phyloP scores from a whole-genome alignment of 2,113 vertebrate species.

The Fukomys damarensis region DNA sequence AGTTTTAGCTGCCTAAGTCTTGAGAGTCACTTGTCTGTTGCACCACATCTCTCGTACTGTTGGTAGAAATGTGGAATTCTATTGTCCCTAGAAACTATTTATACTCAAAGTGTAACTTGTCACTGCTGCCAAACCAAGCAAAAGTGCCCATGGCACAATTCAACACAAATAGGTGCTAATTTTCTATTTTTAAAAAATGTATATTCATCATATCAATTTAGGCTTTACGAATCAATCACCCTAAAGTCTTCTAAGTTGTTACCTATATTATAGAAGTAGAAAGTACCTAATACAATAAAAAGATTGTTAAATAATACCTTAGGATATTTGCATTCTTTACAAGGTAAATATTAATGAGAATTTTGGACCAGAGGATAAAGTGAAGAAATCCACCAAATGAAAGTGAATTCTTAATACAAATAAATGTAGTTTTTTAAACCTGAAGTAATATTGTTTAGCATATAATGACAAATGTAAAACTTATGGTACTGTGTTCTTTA shows the following conservation, averaged over 20 bases:
- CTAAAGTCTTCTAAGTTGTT: constrained; percentile 54
- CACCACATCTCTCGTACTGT: not conserved
- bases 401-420: not conserved
- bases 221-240: constrained; percentile 51
- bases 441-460: not conserved
- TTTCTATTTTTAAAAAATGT: constrained; percentile 55
- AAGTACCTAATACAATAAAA: not conserved
- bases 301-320: not conserved
- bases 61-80: not conserved
- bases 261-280: constrained; percentile 46
- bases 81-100: constrained; percentile 31
- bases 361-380: not conserved
- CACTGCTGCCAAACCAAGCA: constrained; percentile 50
- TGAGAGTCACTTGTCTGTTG: constrained; percentile 52
- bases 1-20: constrained; percentile 57
- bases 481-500: not conserved
- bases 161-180: constrained; percentile 44
- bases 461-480: not conserved
- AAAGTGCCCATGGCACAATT: not conserved
- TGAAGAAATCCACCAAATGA: not conserved
- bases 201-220: constrained; percentile 55
- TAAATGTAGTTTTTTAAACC: not conserved
- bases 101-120: constrained; percentile 65
- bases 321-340: not conserved
- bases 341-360: not conserved